phyloP scores from a whole-genome alignment of 2,797 vertebrate genomes.

The Manis pentadactyla region DNA sequence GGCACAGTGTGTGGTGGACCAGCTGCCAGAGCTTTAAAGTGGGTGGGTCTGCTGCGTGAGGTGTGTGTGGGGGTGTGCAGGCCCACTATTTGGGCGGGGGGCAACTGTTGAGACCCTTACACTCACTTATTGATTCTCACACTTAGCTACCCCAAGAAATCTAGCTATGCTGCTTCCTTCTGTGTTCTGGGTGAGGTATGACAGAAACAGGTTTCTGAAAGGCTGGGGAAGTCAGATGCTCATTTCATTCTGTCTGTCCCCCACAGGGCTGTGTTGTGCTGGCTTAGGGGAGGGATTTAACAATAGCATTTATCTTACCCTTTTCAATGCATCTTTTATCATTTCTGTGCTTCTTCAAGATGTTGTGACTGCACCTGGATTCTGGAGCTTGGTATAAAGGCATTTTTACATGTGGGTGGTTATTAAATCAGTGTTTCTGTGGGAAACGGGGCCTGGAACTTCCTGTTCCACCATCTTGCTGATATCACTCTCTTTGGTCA shows the following conservation, averaged over 20 bases:
- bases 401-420: neutral
- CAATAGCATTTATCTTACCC: neutral
- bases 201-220: neutral
- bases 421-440: neutral
- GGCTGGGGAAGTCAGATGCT: neutral
- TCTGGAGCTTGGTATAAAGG: neutral
- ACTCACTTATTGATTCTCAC: neutral
- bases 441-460: neutral
- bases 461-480: neutral
- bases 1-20: neutral
- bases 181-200: neutral
- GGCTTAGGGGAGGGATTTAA: neutral
- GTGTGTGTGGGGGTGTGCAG: no score
- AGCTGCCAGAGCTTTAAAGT: neutral
- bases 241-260: neutral
- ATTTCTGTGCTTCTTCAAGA: neutral
- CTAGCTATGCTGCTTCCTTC: neutral
- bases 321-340: neutral
- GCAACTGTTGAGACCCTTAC: neutral
- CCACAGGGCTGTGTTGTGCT: neutral
- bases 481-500: neutral
- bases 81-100: no score
- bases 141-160: neutral
- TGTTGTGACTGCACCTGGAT: neutral
- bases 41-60: neutral